Conservation (phyloP, 2,797 vertebrate species). For the Epinephelus awoara region DNA sequence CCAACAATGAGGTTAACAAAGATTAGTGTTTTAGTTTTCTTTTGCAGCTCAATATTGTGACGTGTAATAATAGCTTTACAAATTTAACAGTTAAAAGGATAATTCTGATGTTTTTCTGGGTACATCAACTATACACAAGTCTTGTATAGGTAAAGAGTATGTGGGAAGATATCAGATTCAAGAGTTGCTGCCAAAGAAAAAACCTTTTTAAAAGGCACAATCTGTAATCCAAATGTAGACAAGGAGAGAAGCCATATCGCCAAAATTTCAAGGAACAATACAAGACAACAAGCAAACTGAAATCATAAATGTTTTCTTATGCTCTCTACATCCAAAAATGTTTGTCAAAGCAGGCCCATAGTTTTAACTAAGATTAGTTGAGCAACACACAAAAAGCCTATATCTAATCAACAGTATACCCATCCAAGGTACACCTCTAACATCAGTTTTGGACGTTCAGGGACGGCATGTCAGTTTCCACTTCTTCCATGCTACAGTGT, state of each 20-base stretch:
- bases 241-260: background rate
- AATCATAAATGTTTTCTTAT: background rate
- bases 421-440: no score
- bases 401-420: background rate
- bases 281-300: background rate
- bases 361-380: background rate
- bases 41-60: slow-evolving; percentile 4
- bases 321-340: background rate
- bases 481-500: no score
- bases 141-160: rapidly evolving
- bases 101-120: background rate
- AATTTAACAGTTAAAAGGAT: background rate
- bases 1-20: slow-evolving; percentile 15
- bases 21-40: slow-evolving; percentile 13
- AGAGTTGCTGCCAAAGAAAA: background rate
- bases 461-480: no score
- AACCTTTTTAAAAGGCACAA: background rate
- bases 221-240: background rate
- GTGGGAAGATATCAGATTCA: background rate
- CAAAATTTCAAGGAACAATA: background rate
- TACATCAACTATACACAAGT: background rate
- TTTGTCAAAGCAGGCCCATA: background rate
- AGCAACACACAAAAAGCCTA: background rate
- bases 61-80: background rate
- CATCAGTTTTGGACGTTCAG: no score